Evolutionary conservation across 2,113 vertebrate species (phyloP).

Genomic region (Ictidomys tridecemlineatus): DNA sequence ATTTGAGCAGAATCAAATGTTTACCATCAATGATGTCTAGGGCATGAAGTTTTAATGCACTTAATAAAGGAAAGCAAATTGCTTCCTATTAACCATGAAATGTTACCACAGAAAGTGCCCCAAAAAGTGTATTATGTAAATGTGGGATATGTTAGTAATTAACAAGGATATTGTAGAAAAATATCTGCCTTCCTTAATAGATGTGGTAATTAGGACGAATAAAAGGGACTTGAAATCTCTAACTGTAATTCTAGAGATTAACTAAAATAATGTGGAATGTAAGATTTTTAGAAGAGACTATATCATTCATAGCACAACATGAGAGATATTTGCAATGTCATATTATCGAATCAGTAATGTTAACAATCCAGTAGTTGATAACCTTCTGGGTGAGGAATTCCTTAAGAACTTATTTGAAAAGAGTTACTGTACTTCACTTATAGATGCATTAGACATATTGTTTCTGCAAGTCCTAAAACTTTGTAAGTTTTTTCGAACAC

Average conservation of each 20-base stretch:
- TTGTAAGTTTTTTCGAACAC: neutral
- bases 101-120: slow-evolving; percentile 85
- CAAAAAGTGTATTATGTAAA: slow-evolving; percentile 88
- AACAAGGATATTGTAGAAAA: slow-evolving; percentile 84
- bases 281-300: slow-evolving; percentile 19
- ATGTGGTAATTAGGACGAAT: slow-evolving; percentile 85
- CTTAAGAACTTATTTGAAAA: slow-evolving; percentile 18
- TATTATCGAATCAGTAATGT: slow-evolving; percentile 70
- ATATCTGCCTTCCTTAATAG: slow-evolving; percentile 84
- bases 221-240: slow-evolving; percentile 79
- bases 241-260: slow-evolving; percentile 82
- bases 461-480: neutral
- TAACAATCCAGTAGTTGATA: slow-evolving; percentile 20
- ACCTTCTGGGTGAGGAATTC: slow-evolving; percentile 62
- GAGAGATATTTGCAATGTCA: slow-evolving; percentile 66
- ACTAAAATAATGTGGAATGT: slow-evolving; percentile 70
- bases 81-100: slow-evolving; percentile 89
- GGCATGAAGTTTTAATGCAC: slow-evolving; percentile 90
- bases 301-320: slow-evolving; percentile 37
- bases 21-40: slow-evolving; percentile 88
- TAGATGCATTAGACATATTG: neutral
- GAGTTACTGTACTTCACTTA: neutral
- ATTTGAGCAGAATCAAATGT: slow-evolving; percentile 91
- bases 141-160: slow-evolving; percentile 85
- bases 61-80: slow-evolving; percentile 91